Conservation (phyloP, 2,888 invertebrate genomes). For the Pheosia tremula region DNA sequence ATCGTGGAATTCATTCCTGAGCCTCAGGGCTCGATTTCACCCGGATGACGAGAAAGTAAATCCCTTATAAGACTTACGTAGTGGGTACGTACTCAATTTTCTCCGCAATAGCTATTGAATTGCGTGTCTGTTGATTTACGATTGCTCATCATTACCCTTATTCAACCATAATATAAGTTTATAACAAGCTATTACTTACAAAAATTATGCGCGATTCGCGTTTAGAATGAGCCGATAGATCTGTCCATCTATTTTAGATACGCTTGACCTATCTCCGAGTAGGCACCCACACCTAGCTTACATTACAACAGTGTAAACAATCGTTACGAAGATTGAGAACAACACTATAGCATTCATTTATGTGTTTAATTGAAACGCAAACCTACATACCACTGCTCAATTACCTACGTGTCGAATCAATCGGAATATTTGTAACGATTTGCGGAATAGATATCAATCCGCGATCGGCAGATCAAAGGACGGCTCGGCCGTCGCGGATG, state of each 20-base stretch:
- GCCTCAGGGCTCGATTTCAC: conserved; percentile 48
- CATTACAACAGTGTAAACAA: conserved; percentile 46
- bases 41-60: conserved; percentile 40
- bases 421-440: conserved; percentile 35
- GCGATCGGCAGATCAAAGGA: conserved; percentile 61
- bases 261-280: conserved; percentile 32
- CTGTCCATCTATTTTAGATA: conserved; percentile 33
- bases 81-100: conserved; percentile 30
- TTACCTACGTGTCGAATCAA: conserved; percentile 13
- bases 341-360: conserved; percentile 54
- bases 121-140: conserved; percentile 30
- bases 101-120: conserved; percentile 37
- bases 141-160: conserved; percentile 27
- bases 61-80: conserved; percentile 29
- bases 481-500: conserved; percentile 65
- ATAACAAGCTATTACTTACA: conserved; percentile 28
- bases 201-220: conserved; percentile 17
- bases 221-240: conserved; percentile 29
- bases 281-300: conserved; percentile 27
- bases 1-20: conserved; percentile 43
- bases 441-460: conserved; percentile 49
- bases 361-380: conserved; percentile 63
- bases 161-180: conserved; percentile 23
- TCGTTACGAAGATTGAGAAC: conserved; percentile 49
- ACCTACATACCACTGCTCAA: conserved; percentile 29